Base-by-base conservation (phyloP, 37 sponge, comb jelly and placozoan species). In the Agelas oroides region DNA sequence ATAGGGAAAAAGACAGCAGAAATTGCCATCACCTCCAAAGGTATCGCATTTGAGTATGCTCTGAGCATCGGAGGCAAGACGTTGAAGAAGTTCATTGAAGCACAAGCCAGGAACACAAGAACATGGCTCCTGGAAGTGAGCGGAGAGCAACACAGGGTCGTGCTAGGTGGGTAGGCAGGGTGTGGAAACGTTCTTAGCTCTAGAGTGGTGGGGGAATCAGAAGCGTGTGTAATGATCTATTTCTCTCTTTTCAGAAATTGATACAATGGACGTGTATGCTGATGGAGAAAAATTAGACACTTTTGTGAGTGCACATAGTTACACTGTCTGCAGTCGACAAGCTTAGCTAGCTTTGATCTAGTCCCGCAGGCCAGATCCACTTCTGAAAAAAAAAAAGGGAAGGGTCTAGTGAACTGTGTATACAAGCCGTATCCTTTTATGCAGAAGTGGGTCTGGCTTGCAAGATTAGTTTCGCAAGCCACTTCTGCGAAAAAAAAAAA, bases 181-280 rank as follows among this genome's bases (percentile, higher is more conserved):
- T 46, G n/a, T n/a, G 28, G 11, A 24, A 23, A 63, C 34, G 27
- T n/a, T 21, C 18, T 35, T 57, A 32, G 28, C 21, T 75, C 24
- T n/a, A n/a, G n/a, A n/a, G n/a, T n/a, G n/a, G n/a, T n/a, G n/a
- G n/a, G n/a, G n/a, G n/a, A n/a, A n/a, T n/a, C n/a, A n/a, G n/a
- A n/a, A n/a, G n/a, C n/a, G n/a, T n/a, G n/a, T n/a, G n/a, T n/a
- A n/a, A n/a, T n/a, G n/a, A n/a, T n/a, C n/a, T n/a, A n/a, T n/a
- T 46, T 46, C 46, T 46, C 46, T 46, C 8, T 8, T 15, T 81
- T 32, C 82, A 95, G 98, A 95, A 35, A 82, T 83, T 19, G 92
- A 86, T 27, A 91, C 80, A 23, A 82, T 99, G 88, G 95, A 99
- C 14, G 92, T 99, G 53, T 99, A 92, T 66, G 86, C 93, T 28